Base-by-base conservation (phyloP, 2,113 vertebrate genomes). In the Dipodomys stephensi region DNA sequence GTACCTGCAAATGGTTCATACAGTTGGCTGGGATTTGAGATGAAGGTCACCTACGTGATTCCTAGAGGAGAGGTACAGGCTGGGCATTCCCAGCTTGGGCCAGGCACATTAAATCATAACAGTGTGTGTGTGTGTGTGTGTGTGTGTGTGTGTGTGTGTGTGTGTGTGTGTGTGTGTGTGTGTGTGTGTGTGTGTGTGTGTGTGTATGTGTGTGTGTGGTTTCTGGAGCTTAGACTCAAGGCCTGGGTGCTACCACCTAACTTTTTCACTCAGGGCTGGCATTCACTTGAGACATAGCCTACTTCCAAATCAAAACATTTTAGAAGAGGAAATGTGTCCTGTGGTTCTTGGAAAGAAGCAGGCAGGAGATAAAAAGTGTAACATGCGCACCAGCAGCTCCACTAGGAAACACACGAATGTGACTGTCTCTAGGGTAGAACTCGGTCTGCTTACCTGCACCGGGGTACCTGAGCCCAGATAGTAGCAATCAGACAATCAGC, bases 21-120 rank as follows among this genome's bases (percentile, higher is more conserved):
- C 8, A 23, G 28, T 82, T 94, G 87, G 20, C 65, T 85, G 28
- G 27, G 68, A 35, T 81, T 69, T 9, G 20, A 91, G 72, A 87
- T 93, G 83, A 91, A 81, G 68, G 68, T 71, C 79, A 77, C 91
- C 83, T 35, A 18, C 20, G 30, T 81, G 67, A 92, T 92, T 91
- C 81, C 64, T 92, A 77, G 93, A 92, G 92, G 53, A 91, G 77
- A 92, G 46, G 67, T 46, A 27, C 30, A 78, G 68, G 83, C 10
- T 68, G 18, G 73, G 44, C 68, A 19, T 68, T 2, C 13, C 15
- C 68, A 30, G 22, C 53, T 30, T 83, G 57, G 60, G 81, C 35
- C 91, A 95, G 39, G 22, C 74, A n/a, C 22, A 35, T 82, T 53
- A 78, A 76, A 72, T 72, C 22, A n/a, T 72, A 78, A 65, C 6